A percentile compares a stretch with the other conserved stretches of the same genome.
phyloP scores from a whole-genome alignment of 2,888 invertebrate genomes.

The Hypomecis atomaria region DNA sequence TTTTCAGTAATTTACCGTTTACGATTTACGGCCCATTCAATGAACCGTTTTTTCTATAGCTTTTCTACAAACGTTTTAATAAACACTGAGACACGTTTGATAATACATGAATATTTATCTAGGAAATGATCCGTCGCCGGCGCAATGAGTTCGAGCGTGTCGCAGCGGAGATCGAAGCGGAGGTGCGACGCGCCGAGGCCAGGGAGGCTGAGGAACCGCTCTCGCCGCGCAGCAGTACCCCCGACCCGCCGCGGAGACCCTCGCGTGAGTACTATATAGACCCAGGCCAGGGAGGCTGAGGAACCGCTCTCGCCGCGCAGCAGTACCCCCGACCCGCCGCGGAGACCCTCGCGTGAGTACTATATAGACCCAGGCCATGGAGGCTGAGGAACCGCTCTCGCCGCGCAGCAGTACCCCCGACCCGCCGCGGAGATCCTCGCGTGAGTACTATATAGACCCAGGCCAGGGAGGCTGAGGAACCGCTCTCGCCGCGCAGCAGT shows the following conservation, averaged over 20 bases:
- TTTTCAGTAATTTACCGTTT: too few species aligned
- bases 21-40: too few species aligned
- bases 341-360: conserved; percentile 40
- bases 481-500: conserved; percentile 47
- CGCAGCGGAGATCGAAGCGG: conserved; percentile 90
- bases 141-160: conserved; percentile 89
- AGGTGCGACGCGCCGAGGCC: conserved; percentile 86
- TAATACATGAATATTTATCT: conserved; percentile 7
- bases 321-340: conserved; percentile 36
- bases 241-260: conserved; percentile 32
- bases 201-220: conserved; percentile 66
- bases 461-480: conserved; percentile 71
- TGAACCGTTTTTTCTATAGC: too few species aligned
- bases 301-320: conserved; percentile 51
- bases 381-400: conserved; percentile 60
- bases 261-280: conserved; percentile 53
- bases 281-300: conserved; percentile 82
- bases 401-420: conserved; percentile 43
- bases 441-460: conserved; percentile 75
- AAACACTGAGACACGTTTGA: background rate
- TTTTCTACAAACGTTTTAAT: too few species aligned
- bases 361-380: conserved; percentile 81
- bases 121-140: conserved; percentile 87
- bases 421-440: conserved; percentile 32
- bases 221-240: conserved; percentile 46